phyloP scores from a whole-genome alignment of 2,888 invertebrate species.

The Cheilosia urbana region DNA sequence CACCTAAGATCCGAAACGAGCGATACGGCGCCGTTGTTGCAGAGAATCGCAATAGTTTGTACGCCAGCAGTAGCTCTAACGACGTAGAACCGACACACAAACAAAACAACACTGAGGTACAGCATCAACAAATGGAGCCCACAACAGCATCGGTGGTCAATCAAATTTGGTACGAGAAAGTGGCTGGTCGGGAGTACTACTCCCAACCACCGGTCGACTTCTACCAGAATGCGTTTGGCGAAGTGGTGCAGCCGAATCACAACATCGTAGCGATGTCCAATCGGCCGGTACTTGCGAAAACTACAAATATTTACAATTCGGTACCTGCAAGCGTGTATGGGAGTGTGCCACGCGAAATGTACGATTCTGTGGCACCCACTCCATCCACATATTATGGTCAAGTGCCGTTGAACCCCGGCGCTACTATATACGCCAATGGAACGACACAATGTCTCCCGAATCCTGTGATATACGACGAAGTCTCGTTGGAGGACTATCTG shows the following conservation, averaged over 20 bases:
- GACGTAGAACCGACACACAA: slow-evolving; percentile 77
- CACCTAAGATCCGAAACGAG: slow-evolving; percentile 78
- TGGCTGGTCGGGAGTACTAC: slow-evolving; percentile 79
- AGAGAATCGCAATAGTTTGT: slow-evolving; percentile 68
- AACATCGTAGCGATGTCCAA: slow-evolving; percentile 83
- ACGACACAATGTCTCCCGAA: slow-evolving; percentile 65
- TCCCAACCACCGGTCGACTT: slow-evolving; percentile 79
- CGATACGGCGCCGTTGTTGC: slow-evolving; percentile 65
- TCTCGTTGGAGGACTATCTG: slow-evolving; percentile 82
- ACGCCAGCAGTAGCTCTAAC: slow-evolving; percentile 44
- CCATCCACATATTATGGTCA: slow-evolving; percentile 82
- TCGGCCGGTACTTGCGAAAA: slow-evolving; percentile 80
- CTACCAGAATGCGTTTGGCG: slow-evolving; percentile 78
- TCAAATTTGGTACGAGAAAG: slow-evolving; percentile 85
- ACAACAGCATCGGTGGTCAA: slow-evolving; percentile 58
- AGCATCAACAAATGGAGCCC: slow-evolving; percentile 54
- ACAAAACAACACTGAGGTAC: slow-evolving; percentile 80
- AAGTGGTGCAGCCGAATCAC: slow-evolving; percentile 62
- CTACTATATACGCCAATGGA: slow-evolving; percentile 74
- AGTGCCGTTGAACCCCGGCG: slow-evolving; percentile 78
- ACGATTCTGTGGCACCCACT: slow-evolving; percentile 81
- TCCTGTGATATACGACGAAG: slow-evolving; percentile 83
- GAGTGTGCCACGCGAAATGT: slow-evolving; percentile 79
- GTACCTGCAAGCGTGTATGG: slow-evolving; percentile 79
- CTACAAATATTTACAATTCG: slow-evolving; percentile 78